Evolutionary conservation across 1,140 invertebrate genomes (phyloP).

Genomic region (Eumeta japonica): DNA sequence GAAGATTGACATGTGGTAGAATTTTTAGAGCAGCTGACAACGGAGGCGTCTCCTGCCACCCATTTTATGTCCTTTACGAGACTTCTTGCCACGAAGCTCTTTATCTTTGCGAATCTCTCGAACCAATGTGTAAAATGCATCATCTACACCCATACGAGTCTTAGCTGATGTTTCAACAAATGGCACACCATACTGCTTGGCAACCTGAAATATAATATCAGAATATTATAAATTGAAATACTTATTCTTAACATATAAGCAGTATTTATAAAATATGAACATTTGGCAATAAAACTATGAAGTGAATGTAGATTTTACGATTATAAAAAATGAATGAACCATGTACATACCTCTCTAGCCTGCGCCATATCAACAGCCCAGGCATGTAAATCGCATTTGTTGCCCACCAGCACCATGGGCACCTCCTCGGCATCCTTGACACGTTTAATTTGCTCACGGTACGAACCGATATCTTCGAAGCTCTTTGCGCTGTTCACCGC

Average conservation of each 20-base stretch:
- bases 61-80: constrained; percentile 61
- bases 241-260: too few species aligned
- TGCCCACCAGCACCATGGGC: constrained; percentile 98
- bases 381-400: constrained; percentile 95
- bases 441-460: constrained; percentile 96
- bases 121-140: constrained; percentile 91
- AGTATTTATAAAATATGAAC: too few species aligned
- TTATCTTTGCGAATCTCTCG: constrained; percentile 79
- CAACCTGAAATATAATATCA: constrained; percentile 64
- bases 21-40: constrained; percentile 59
- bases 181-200: constrained; percentile 94
- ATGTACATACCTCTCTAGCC: constrained; percentile 68
- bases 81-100: constrained; percentile 70
- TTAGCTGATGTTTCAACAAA: constrained; percentile 99
- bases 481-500: constrained; percentile 99
- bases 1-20: too few species aligned
- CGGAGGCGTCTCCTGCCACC: constrained; percentile 57
- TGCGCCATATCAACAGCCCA: constrained; percentile 86
- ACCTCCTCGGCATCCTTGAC: constrained; percentile 99
- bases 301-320: too few species aligned
- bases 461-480: constrained; percentile 93
- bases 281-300: too few species aligned
- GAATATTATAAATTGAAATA: too few species aligned
- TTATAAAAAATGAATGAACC: too few species aligned
- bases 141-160: constrained; percentile 96